Evolutionary conservation across 2,888 invertebrate species (phyloP), one percentile per base, ranked within the genome.

Genomic region (Cecidostiba fungosa): DNA sequence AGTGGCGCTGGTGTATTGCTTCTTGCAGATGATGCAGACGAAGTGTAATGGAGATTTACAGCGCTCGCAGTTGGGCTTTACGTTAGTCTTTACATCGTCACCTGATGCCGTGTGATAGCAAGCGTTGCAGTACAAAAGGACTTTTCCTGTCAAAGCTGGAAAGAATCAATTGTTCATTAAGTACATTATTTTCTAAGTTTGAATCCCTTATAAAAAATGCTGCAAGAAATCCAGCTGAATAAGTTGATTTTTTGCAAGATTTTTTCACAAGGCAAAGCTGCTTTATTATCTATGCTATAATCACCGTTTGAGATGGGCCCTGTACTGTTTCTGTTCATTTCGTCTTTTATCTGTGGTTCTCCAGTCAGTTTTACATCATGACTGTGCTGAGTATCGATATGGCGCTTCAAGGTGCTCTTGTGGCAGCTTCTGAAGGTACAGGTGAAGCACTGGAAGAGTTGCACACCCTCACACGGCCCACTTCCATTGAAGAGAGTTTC

Each of bases 391-490:
- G 50, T 70, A 14, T 54, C 36, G 0, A 70, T 70, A 29, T 74
- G 81, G 50, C 5, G 36, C 12, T 74, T 62, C 26, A 81, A 81
- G 0, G 73, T 74, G 8, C 14, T 62, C 16, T 74, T 29, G n/a
- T 62, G 39, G n/a, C 62, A 74, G 62, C 73, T 62, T 29, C 43
- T 8, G 26, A 74, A 81, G 1, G 43, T 3, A 26, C 81, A 73
- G 3, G 8, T 6, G n/a, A n/a, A 43, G n/a, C 73, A 81, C 32
- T 62, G 73, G 50, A 62, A 81, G 29, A 47, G 29, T 32, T 81
- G 32, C 5, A 1, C 0, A 2, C 26, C n/a, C 4, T 59, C 16
- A 59, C 73, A 73, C 12, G 36, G 16, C 5, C 39, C 59, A 5
- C 14, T 23, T 32, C 36, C 39, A 6, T 54, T 3, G 0, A n/a